Conservation (phyloP, 2,797 vertebrate species). For the Cossypha caffra region DNA sequence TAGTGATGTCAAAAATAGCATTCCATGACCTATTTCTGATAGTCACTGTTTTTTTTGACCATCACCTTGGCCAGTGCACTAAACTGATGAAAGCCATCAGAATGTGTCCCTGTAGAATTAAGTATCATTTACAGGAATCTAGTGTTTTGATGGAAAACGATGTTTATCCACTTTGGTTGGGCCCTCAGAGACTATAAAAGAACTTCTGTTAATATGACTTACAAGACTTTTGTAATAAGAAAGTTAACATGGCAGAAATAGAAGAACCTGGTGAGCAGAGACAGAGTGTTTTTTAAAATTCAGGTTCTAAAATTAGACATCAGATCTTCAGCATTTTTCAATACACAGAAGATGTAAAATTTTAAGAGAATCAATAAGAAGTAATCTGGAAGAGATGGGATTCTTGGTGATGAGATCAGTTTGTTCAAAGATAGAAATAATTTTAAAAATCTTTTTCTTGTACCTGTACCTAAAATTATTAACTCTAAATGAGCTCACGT, state of each 20-base stretch:
- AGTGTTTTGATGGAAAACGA: background rate
- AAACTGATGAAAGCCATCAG: background rate
- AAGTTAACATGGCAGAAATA: background rate
- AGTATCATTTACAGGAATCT: background rate
- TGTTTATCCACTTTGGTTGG: background rate
- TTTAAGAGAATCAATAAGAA: background rate
- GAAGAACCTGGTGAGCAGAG: background rate
- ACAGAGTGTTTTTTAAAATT: background rate
- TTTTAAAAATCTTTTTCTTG: background rate
- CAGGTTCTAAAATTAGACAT: background rate
- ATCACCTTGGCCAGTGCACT: background rate
- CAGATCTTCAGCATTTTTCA: background rate
- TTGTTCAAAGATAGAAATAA: background rate
- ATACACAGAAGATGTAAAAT: background rate
- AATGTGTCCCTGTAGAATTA: background rate
- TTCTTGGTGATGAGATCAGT: background rate
- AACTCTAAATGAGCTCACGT: background rate
- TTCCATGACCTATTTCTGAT: background rate
- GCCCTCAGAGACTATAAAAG: background rate
- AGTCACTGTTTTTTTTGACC: background rate
- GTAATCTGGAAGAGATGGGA: background rate
- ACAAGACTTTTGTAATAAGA: background rate
- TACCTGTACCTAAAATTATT: background rate
- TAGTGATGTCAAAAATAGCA: constrained; percentile 22
- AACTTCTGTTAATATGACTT: background rate